These are phyloP conservation scores for Iselma pallidipennis DNA, from an alignment of 2,888 invertebrate species.

Conservation along the genomic window DNA sequence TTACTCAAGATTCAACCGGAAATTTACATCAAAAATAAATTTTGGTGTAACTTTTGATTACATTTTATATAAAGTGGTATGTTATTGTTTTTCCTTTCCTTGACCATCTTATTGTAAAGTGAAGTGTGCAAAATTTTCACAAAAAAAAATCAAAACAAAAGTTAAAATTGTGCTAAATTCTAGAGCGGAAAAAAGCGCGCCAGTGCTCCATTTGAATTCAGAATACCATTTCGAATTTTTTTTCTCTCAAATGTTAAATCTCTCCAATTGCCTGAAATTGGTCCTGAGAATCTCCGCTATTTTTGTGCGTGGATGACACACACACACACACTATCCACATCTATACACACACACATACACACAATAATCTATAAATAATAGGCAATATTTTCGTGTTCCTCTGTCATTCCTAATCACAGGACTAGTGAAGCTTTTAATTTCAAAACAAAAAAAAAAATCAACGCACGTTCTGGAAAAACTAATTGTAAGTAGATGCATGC, in stretches of 20 bases:
- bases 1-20: background rate
- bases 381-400: background rate
- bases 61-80: constrained; percentile 11
- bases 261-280: background rate
- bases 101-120: background rate
- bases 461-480: background rate
- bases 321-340: background rate
- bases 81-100: constrained; percentile 13
- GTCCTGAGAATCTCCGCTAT: constrained; percentile 3
- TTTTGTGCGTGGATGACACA: constrained; percentile 9
- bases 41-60: background rate
- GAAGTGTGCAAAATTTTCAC: background rate
- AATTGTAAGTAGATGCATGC: constrained; percentile 19
- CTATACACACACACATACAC: background rate
- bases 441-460: constrained; percentile 2
- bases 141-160: background rate
- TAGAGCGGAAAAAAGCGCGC: constrained; percentile 1
- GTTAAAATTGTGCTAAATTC: background rate
- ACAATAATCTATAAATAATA: constrained; percentile 10
- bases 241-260: background rate
- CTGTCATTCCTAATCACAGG: background rate
- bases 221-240: background rate
- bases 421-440: too few relatives aligned
- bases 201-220: background rate
- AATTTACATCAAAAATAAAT: background rate